Evolutionary conservation across 2,797 vertebrate genomes (phyloP), one percentile per base, ranked within the genome.

Genomic region (Sardinella longiceps): DNA sequence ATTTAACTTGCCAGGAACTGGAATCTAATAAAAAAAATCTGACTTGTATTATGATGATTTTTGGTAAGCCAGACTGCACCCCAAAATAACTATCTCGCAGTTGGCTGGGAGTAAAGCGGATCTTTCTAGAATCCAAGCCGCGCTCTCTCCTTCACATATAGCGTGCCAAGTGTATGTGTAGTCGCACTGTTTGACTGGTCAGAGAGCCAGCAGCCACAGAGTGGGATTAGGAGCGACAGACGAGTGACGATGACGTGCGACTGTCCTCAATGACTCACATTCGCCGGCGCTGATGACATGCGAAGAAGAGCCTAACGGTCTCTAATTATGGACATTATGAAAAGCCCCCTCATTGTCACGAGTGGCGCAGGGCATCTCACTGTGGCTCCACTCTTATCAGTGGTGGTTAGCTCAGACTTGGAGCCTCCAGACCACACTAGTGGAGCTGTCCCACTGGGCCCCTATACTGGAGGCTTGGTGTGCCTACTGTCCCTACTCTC

Each of bases 251-350:
- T 80, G 83, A 43, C n/a, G 56, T 80, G 80, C 74, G 53, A 89
- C 45, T 83, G 82, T 74, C 56, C 77, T 9, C 66, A 82, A 33
- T 83, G 84, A 83, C 74, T 89, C 81, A 48, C 14, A 51, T 81
- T 80, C 83, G 80, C 70, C 81, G 74, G 37, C 37, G 6, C 15
- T 84, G 58, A 84, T 84, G 58, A 84, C 80, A 83, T 66, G 82
- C 43, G 33, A 84, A 81, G 33, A 84, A 81, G 39, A 28, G 82
- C 30, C 83, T 86, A 88, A 84, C 84, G 83, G 48, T 5, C 43
- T 88, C 80, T 86, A 77, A 84, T 87, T 86, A 77, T 85, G 50
- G 45, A 25, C 37, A 56, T 74, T 45, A 60, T 83, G 28, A 46
- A 12, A 70, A 81, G 6, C 66, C 30, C 18, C 28, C 63, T 80